A percentile compares a stretch with the other conserved stretches of the same genome.
phyloP scores from a whole-genome alignment of 1,140 invertebrate species.

The Hypothenemus hampei region DNA sequence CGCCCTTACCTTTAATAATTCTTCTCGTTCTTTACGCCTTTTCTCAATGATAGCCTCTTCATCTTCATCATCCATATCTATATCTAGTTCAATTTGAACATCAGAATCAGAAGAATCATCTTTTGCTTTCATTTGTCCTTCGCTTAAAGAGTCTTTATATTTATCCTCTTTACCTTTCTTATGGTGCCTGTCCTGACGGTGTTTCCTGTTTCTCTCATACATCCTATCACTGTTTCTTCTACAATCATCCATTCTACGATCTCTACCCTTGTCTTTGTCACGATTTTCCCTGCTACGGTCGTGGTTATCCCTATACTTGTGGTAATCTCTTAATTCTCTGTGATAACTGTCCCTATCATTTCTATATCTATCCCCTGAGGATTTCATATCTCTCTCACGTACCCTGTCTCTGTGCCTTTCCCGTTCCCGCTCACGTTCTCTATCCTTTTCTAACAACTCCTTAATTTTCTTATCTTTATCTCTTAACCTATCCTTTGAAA shows the following conservation, averaged over 20 bases:
- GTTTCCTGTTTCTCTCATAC: constrained; percentile 30
- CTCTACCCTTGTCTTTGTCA: constrained; percentile 43
- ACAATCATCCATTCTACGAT: constrained; percentile 18
- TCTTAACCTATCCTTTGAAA: constrained; percentile 10
- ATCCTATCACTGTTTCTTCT: constrained; percentile 31
- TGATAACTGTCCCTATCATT: constrained; percentile 16
- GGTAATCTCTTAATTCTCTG: constrained; percentile 13
- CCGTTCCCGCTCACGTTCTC: constrained; percentile 20
- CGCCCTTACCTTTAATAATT: constrained; percentile 69
- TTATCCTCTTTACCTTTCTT: constrained; percentile 52
- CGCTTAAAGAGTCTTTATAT: constrained; percentile 79
- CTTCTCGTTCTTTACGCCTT: constrained; percentile 82
- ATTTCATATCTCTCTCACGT: constrained; percentile 41
- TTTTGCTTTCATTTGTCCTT: constrained; percentile 63
- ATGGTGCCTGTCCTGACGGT: constrained; percentile 36
- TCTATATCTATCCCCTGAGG: background rate
- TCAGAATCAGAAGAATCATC: constrained; percentile 57
- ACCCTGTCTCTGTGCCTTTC: constrained; percentile 40
- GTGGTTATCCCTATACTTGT: constrained; percentile 17
- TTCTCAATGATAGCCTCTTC: constrained; percentile 91
- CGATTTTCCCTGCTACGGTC: constrained; percentile 36
- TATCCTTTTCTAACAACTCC: constrained; percentile 27
- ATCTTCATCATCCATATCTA: constrained; percentile 75
- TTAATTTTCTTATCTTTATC: constrained; percentile 20
- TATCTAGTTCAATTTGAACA: constrained; percentile 70